These are phyloP conservation scores for Drosophila histrio DNA, from an alignment of 2,888 invertebrate species.

Conservation along the genomic window DNA sequence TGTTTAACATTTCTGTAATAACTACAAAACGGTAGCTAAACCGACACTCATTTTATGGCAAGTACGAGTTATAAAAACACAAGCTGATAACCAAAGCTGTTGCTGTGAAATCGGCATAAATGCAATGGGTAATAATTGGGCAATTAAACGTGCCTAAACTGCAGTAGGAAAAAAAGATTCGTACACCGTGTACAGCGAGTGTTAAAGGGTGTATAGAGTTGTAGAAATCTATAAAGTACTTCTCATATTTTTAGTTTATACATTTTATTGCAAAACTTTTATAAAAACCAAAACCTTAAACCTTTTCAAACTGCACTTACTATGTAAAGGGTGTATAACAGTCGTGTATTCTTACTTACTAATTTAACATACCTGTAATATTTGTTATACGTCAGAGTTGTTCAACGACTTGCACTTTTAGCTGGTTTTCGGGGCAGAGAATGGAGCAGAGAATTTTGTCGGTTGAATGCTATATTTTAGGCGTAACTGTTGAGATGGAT, in stretches of 20 bases:
- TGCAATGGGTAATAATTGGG: not conserved
- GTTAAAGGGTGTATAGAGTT: not conserved
- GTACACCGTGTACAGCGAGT: not conserved
- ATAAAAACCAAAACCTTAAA: no score
- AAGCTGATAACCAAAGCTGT: no score
- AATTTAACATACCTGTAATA: constrained; percentile 14
- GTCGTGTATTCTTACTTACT: not conserved
- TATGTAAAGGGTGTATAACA: not conserved
- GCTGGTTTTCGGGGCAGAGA: not conserved
- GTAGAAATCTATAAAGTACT: no score
- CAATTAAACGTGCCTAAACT: constrained; percentile 8
- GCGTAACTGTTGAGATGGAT: not conserved
- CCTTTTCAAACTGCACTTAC: no score
- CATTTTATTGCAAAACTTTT: no score
- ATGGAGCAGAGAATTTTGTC: constrained; percentile 1
- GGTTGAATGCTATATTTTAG: constrained; percentile 14
- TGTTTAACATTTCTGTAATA: not conserved
- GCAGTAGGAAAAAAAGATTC: not conserved
- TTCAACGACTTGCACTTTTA: constrained; percentile 1
- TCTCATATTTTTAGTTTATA: no score
- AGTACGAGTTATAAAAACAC: not conserved
- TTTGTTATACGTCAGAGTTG: not conserved
- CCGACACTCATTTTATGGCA: not conserved
- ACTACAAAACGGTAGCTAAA: not conserved
- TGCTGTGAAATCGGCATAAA: no score